Evolutionary conservation across 1,140 invertebrate genomes (phyloP), one percentile per base, ranked within the genome.

Genomic region (Daktulosphaira vitifoliae): DNA sequence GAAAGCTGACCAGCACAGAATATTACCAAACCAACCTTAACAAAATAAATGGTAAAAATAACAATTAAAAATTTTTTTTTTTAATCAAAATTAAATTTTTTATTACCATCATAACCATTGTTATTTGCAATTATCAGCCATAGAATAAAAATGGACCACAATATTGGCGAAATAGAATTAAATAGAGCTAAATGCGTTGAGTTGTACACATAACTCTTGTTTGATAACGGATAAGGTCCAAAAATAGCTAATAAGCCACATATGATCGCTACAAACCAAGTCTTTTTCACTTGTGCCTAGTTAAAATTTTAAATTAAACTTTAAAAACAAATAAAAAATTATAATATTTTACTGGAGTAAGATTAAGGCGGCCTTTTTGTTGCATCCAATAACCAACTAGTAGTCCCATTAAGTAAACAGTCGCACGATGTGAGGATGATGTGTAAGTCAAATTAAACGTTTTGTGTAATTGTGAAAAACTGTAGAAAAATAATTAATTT

Each of bases 81-180:
- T 33, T 33, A 5, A 33, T 33, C 29, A 33, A 33, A 33, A 20
- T 2, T 4, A 2, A 16, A 18, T 39, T 5, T 25, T 39, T 42
- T 11, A 4, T 20, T 67, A 84, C 83, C 81, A 74, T 77, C 79
- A 68, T 79, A 73, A 49, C 80, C 78, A 11, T 78, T 81, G 66
- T 80, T 79, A 46, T 81, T 83, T 9, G 80, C 80, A 70, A 84
- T 82, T 52, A 85, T 80, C 2, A 79, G 69, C 86, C 85, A 87
- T 29, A 79, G 79, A 3, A 87, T 70, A 3, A 79, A 77, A 3
- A 83, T 50, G 7, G 81, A 76, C 66, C 81, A 81, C 1, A 81
- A 74, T n/a, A 85, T 73, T 13, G 85, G 83, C 65, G 81, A 78
- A 68, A 84, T 74, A 1, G 84, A 80, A 7, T 80, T 78, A 69